Conservation (phyloP, 2,888 invertebrate species). For the Cephus pulcher region DNA sequence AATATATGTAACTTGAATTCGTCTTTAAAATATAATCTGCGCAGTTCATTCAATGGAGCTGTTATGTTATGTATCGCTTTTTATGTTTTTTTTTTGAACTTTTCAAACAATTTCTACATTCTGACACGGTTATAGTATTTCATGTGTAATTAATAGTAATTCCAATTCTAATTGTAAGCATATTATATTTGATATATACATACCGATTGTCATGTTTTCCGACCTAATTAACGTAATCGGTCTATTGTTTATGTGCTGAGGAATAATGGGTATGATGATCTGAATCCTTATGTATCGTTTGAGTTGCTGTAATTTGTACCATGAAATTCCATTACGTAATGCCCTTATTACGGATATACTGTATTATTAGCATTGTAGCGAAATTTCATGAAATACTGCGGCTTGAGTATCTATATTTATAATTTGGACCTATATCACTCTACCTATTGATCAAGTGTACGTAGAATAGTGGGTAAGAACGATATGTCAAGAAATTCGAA, state of each 20-base stretch:
- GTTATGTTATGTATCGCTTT: no score
- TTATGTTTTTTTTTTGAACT: no score
- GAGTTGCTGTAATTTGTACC: neutral
- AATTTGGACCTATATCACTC: no score
- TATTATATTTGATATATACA: neutral
- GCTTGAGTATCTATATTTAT: no score
- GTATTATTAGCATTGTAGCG: neutral
- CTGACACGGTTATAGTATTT: neutral
- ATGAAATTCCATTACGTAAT: neutral
- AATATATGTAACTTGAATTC: no score
- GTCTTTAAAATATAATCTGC: no score
- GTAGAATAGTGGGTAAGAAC: no score
- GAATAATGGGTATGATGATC: neutral
- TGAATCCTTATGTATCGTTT: neutral
- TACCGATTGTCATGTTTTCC: neutral
- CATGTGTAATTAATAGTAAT: neutral
- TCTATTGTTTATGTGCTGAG: neutral
- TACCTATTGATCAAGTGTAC: no score
- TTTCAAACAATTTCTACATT: neutral
- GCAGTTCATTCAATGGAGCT: no score
- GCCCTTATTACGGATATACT: neutral
- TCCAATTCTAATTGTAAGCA: neutral
- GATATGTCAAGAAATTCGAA: no score
- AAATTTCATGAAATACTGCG: neutral
- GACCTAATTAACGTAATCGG: neutral